These are phyloP conservation scores for Galerucella pusilla DNA, from an alignment of 2,888 invertebrate genomes.

Conservation along the genomic window DNA sequence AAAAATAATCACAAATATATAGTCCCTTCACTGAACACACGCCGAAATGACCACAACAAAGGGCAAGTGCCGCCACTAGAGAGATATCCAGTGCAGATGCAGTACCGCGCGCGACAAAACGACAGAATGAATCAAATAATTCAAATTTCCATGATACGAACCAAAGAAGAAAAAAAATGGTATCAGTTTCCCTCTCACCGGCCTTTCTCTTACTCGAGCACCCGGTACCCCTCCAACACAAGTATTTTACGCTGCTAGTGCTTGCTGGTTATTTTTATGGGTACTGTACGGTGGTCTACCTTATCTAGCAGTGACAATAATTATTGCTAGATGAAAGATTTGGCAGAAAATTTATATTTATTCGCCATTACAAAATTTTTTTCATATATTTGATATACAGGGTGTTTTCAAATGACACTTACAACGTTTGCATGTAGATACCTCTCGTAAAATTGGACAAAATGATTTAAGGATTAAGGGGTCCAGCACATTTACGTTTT, in stretches of 20 bases:
- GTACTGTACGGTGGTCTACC: neutral
- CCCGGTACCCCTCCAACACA: conserved; percentile 30
- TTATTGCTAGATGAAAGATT: neutral
- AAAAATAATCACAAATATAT: neutral
- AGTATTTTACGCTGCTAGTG: conserved; percentile 13
- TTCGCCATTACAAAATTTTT: too few species aligned
- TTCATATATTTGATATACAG: too few species aligned
- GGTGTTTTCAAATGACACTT: too few species aligned
- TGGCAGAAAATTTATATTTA: neutral
- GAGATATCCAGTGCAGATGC: conserved; percentile 9
- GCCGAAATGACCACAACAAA: conserved; percentile 10
- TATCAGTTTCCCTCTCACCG: conserved; percentile 50
- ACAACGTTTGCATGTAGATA: too few species aligned
- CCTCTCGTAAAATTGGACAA: too few species aligned
- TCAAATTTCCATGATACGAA: conserved; percentile 30
- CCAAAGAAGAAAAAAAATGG: conserved; percentile 39
- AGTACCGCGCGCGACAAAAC: conserved; percentile 29
- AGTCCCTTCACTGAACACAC: conserved; percentile 12
- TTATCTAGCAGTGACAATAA: neutral
- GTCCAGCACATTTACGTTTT: too few species aligned
- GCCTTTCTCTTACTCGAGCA: conserved; percentile 44
- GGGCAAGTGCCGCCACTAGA: conserved; percentile 5
- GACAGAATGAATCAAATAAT: conserved; percentile 29
- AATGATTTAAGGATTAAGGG: too few species aligned
- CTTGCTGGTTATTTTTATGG: conserved; percentile 2